These are phyloP conservation scores for Dasyprocta punctata DNA, from an alignment of 2,113 vertebrate genomes.

Conservation along the genomic window DNA sequence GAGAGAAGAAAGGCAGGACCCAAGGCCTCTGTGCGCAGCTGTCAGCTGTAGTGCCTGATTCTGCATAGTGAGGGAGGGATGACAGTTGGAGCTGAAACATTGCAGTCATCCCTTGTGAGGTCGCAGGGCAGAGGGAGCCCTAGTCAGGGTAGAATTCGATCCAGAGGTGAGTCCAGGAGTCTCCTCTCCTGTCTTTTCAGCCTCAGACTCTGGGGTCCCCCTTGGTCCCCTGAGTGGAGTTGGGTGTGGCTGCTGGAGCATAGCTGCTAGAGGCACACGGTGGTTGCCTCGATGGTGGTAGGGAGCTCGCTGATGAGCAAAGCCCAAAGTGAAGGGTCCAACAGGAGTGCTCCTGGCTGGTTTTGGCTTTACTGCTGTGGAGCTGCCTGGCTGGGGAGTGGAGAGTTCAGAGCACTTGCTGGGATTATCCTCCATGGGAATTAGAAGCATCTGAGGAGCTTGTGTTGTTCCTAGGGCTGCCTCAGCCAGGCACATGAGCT, in stretches of 20 bases:
- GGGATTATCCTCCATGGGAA: not conserved
- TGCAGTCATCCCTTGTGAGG: accelerated
- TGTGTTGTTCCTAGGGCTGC: not conserved
- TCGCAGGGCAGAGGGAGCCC: not conserved
- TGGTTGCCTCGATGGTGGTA: not conserved
- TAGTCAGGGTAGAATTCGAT: accelerated
- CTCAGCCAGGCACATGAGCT: not conserved
- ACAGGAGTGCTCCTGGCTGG: not conserved
- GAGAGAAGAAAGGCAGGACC: not conserved
- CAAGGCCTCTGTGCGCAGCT: not conserved
- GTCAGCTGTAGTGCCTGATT: not conserved
- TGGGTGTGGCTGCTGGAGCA: accelerated
- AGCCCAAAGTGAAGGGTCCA: not conserved
- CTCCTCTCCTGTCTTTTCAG: not conserved
- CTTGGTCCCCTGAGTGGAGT: accelerated
- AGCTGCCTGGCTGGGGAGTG: not conserved
- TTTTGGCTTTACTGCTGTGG: not conserved
- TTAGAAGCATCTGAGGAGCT: not conserved
- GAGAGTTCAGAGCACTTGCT: not conserved
- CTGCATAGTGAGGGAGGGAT: not conserved
- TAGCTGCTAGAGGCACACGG: not conserved
- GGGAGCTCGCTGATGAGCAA: too few species aligned
- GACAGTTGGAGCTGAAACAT: too few species aligned
- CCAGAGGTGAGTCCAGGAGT: not conserved
- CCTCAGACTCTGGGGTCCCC: accelerated